A percentile compares a stretch with the other conserved stretches of the same genome.
These are phyloP conservation scores for Camponotus floridanus DNA, from an alignment of 1,140 invertebrate genomes.

Conservation along the genomic window DNA sequence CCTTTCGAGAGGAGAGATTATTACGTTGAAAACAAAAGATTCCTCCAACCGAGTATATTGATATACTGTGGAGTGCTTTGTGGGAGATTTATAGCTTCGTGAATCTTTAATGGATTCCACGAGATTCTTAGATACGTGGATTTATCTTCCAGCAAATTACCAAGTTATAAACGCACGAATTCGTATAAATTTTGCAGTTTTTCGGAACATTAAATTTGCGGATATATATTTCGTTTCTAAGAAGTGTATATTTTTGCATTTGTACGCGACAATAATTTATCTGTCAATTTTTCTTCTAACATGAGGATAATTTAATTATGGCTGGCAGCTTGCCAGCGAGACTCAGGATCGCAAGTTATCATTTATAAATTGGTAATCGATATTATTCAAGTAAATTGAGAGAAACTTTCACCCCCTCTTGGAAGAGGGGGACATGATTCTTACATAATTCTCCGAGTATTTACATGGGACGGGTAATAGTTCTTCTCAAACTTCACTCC, in stretches of 20 bases:
- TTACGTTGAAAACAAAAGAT: constrained; percentile 29
- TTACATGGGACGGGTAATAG: constrained; percentile 4
- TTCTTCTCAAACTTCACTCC: constrained; percentile 39
- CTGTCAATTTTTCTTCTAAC: background rate
- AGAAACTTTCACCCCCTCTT: constrained; percentile 19
- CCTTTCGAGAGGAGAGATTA: constrained; percentile 5
- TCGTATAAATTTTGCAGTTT: constrained; percentile 7
- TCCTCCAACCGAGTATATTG: constrained; percentile 1
- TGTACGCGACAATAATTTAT: constrained; percentile 15
- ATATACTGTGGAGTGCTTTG: constrained; percentile 15
- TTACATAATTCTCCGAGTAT: background rate
- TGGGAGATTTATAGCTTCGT: constrained; percentile 29
- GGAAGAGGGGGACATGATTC: background rate
- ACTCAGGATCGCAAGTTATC: constrained; percentile 18
- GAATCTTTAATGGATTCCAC: constrained; percentile 3
- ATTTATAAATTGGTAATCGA: constrained; percentile 33
- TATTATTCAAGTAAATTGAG: constrained; percentile 23
- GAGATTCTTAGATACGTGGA: constrained; percentile 30
- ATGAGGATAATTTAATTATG: constrained; percentile 19
- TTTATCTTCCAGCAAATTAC: constrained; percentile 30
- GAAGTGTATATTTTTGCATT: constrained; percentile 1
- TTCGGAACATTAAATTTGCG: constrained; percentile 10
- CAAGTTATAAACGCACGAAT: constrained; percentile 24
- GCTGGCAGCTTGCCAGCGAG: background rate
- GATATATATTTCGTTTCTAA: background rate